Base-by-base conservation (phyloP, 1,140 invertebrate species). In the Hesperophylax magnus region DNA sequence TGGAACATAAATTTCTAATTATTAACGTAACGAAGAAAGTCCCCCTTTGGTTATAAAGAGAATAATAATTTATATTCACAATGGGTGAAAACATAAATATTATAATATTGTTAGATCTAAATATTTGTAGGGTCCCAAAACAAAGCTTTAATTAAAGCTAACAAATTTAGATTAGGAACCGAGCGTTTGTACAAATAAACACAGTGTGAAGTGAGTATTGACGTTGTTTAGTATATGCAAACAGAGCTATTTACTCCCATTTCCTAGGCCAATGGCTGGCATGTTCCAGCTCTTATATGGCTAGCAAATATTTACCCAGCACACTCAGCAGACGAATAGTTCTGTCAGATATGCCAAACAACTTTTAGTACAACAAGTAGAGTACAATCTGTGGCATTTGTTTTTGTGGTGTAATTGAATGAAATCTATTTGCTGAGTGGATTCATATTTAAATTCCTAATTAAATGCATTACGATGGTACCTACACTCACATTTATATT, bases 231-330 rank as follows among this genome's bases (percentile, higher is more conserved):
- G 69, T 72, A 27, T 72, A 52, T 72, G 53, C 69, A 72, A 72
- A 76, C 72, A 60, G 8, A 61, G 27, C 20, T 80, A 80, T 75
- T 69, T 39, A 65, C 76, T 69, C 53, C 79, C 65, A 69, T 76
- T 72, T 76, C 31, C 31, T 60, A 53, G 53, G 54, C 69, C 75
- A 54, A 58, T 71, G 61, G 77, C 22, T 24, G 78, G 53, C 58
- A 82, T 79, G 52, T 47, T 5, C 60, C 71, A 58, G 53, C 20
- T 11, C 17, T 31, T 69, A 72, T 78, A 81, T 78, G 54, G 69
- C 69, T 58, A 39, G 69, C 82, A 83, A 83, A 83, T 81, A 83
- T 83, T 83, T 83, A 83, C 79, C 14, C 72, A 15, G 31, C 31
- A 60, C 72, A 60, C 56, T 76, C 71, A 14, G 56, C 71, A 58